Base-by-base conservation (phyloP, 2,888 invertebrate species). In the Drosophila anomelani region DNA sequence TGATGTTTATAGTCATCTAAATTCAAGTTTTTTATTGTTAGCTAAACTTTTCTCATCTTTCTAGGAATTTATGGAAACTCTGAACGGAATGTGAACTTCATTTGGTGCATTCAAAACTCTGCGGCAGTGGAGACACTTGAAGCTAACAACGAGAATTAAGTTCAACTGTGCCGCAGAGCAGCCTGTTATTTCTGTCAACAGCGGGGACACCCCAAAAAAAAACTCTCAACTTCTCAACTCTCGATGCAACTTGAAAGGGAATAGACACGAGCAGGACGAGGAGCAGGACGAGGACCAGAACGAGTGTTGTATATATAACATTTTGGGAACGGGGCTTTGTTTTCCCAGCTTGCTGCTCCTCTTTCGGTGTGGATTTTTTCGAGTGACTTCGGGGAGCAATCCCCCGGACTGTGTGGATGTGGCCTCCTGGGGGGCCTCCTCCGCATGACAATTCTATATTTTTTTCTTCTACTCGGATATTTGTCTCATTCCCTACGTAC, bases 371-470 rank as follows among this genome's bases (percentile, higher is more conserved):
- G 74, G 46, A 53, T 78, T 67, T 67, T 62, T 53, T 36, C 57
- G 36, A 64, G 53, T 34, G 75, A 70, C 88, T 51, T 75, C 71
- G 51, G 84, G 88, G 84, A 86, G 51, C 80, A 53, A 53, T 53
- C 36, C 51, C 51, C 51, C 36, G 15, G 23, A 20, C 51, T 78
- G 75, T 46, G 81, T 83, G 85, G 83, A 87, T 83, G 80, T 79
- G 76, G 80, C 72, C 82, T 82, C 85, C 76, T 72, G 82, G 83
- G 82, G 88, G 78, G 69, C 69, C 87, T 84, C 68, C 62, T 62
- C 46, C 43, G 62, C 63, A 76, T 86, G 86, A 84, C 88, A 85
- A 84, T 84, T 84, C 86, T 78, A 85, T 36, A 53, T 36, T 68
- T 66, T 80, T 79, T 39, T 70, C 78, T 47, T 6, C 53, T 26